Evolutionary conservation across 2,797 vertebrate species (phyloP), one percentile per base, ranked within the genome.

Genomic region (Aplochiton taeniatus): DNA sequence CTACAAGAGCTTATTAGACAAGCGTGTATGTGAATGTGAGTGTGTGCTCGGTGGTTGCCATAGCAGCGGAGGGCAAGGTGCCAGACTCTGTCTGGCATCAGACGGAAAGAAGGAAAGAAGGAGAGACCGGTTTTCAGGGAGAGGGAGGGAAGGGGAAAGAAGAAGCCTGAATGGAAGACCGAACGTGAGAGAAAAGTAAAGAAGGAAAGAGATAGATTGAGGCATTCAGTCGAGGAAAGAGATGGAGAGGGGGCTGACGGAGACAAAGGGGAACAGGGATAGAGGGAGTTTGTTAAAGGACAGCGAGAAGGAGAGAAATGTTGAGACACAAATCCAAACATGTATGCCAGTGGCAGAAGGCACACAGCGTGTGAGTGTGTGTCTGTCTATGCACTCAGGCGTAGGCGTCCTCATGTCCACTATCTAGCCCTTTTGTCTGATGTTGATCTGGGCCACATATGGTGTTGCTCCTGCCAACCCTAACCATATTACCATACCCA

Each of bases 1-100:
- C 18, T 45, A 44, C 17, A 14, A 20, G 20, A 61, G 66, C 45
- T 49, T 20, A 50, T 56, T 57, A 69, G 44, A 52, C 49, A 19
- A 61, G 61, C 55, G 42, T 19, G n/a, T 31, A 31, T 76, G 70
- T 59, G 50, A 58, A 62, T 66, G 68, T 67, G 61, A 57, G 67
- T 65, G 58, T 74, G 67, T 71, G 65, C 72, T 73, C 71, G 70
- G 49, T 13, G 62, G 78, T 77, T 78, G 63, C 79, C 63, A 54
- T 79, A 70, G 78, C 61, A 71, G 78, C 76, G 64, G 45, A 19
- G 14, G 58, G 73, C 70, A 67, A 41, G 16, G 19, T 75, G 76
- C 73, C 76, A 76, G 47, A 72, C 64, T 58, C 57, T 55, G 61
- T 69, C 63, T 63, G 52, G 64, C 72, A 67, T 70, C 60, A 47